phyloP scores from a whole-genome alignment of 2,888 invertebrate species.

The Dynastes tityus region DNA sequence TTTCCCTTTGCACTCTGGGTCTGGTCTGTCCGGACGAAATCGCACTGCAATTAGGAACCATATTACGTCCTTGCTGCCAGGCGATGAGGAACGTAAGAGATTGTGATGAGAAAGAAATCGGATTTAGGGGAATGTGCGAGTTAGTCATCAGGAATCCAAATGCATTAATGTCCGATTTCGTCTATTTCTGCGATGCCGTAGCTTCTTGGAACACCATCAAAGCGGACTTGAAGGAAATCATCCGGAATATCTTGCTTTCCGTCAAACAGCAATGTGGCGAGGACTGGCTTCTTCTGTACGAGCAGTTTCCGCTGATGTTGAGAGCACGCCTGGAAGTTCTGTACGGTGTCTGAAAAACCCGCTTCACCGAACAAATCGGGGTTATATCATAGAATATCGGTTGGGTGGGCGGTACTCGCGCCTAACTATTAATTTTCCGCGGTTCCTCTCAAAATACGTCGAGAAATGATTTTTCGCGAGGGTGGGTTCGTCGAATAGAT shows the following conservation, averaged over 20 bases:
- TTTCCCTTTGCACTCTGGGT: constrained; percentile 99
- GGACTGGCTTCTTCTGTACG: constrained; percentile 95
- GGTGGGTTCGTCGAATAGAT: constrained; percentile 62
- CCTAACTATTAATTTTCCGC: constrained; percentile 49
- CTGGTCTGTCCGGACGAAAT: constrained; percentile 99
- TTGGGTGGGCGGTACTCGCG: constrained; percentile 50
- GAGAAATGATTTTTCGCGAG: constrained; percentile 58
- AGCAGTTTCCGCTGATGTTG: constrained; percentile 95
- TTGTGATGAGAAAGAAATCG: constrained; percentile 99
- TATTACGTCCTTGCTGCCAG: constrained; percentile 99
- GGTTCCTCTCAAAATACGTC: constrained; percentile 46
- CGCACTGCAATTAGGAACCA: constrained; percentile 97
- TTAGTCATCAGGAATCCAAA: constrained; percentile 97
- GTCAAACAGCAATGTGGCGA: constrained; percentile 98
- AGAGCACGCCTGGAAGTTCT: constrained; percentile 90
- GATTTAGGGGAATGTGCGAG: constrained; percentile 98
- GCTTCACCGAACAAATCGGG: constrained; percentile 43
- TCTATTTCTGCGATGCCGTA: constrained; percentile 99
- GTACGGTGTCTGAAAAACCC: constrained; percentile 72
- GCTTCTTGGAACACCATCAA: constrained; percentile 91
- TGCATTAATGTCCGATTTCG: constrained; percentile 96
- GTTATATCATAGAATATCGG: constrained; percentile 34
- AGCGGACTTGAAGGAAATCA: constrained; percentile 97
- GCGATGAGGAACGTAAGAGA: constrained; percentile 97
- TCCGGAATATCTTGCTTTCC: constrained; percentile 91